phyloP scores from a whole-genome alignment of 2,888 invertebrate species.

The Oligia fasciuncula region DNA sequence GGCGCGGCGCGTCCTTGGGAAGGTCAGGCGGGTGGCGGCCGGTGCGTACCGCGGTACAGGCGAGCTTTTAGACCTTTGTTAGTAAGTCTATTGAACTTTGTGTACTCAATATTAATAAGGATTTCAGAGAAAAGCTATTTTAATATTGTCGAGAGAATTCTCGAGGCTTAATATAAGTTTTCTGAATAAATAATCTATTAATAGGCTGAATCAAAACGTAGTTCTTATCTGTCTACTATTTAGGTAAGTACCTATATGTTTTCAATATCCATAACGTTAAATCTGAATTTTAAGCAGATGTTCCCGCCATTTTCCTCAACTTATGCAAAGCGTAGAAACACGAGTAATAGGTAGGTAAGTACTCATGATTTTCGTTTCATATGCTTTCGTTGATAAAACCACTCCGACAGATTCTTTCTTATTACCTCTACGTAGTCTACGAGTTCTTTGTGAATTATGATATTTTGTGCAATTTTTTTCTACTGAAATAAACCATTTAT shows the following conservation, averaged over 20 bases:
- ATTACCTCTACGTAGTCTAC: not conserved
- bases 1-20: slow-evolving; percentile 81
- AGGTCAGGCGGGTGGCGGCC: slow-evolving; percentile 70
- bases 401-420: not conserved
- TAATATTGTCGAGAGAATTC: not conserved
- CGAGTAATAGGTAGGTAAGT: too few relatives aligned
- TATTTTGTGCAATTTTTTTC: not conserved
- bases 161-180: not conserved
- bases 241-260: not conserved
- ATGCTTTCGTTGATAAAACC: not conserved
- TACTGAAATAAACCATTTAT: slow-evolving; percentile 6
- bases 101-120: not conserved
- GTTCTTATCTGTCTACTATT: not conserved
- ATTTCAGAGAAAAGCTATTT: slow-evolving; percentile 5
- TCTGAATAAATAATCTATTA: not conserved
- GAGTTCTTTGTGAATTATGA: not conserved
- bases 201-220: not conserved
- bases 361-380: not conserved
- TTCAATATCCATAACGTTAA: not conserved
- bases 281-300: not conserved
- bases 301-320: not conserved
- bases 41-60: slow-evolving; percentile 42
- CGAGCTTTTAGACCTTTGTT: slow-evolving; percentile 30
- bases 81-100: slow-evolving; percentile 34
- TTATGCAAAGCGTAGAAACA: slow-evolving; percentile 19